phyloP scores from a whole-genome alignment of 2,797 vertebrate genomes.

The Diplodus puntazzo region DNA sequence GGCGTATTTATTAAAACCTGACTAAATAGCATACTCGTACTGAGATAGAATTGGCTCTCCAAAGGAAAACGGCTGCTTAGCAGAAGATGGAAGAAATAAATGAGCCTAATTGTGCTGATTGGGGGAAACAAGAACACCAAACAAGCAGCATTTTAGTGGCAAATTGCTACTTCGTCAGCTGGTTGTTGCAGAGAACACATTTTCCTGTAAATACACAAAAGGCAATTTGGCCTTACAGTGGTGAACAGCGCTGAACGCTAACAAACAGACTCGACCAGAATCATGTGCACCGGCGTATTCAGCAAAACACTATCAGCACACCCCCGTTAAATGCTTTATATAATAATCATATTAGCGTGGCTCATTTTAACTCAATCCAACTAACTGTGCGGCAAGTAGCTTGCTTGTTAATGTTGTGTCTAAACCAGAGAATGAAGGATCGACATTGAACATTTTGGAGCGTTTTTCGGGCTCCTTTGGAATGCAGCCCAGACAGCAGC shows the following conservation, averaged over 20 bases:
- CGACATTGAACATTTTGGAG: constrained; percentile 67
- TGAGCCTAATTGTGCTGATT: constrained; percentile 73
- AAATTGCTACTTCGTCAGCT: constrained; percentile 69
- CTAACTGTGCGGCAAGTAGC: constrained; percentile 64
- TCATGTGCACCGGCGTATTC: constrained; percentile 45
- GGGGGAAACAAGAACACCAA: constrained; percentile 63
- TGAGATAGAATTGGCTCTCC: constrained; percentile 47
- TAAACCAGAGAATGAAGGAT: constrained; percentile 73
- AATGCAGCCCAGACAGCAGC: constrained; percentile 71
- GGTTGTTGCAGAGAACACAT: constrained; percentile 55
- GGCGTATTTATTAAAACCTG: constrained; percentile 57
- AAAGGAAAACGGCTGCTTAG: constrained; percentile 61
- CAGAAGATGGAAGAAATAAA: constrained; percentile 70
- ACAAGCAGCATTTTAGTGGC: constrained; percentile 64
- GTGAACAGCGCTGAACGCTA: constrained; percentile 59
- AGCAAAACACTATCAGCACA: constrained; percentile 67
- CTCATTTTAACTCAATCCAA: constrained; percentile 75
- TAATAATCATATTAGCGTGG: constrained; percentile 71
- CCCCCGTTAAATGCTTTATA: constrained; percentile 63
- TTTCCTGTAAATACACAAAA: constrained; percentile 61
- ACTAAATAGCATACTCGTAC: constrained; percentile 44
- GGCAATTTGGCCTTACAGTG: constrained; percentile 55
- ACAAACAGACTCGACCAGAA: constrained; percentile 51
- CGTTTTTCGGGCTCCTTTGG: constrained; percentile 70
- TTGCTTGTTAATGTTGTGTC: constrained; percentile 75